Evolutionary conservation across 1,140 invertebrate genomes (phyloP), one percentile per base, ranked within the genome.

Genomic region (Sarcophaga peregrina): DNA sequence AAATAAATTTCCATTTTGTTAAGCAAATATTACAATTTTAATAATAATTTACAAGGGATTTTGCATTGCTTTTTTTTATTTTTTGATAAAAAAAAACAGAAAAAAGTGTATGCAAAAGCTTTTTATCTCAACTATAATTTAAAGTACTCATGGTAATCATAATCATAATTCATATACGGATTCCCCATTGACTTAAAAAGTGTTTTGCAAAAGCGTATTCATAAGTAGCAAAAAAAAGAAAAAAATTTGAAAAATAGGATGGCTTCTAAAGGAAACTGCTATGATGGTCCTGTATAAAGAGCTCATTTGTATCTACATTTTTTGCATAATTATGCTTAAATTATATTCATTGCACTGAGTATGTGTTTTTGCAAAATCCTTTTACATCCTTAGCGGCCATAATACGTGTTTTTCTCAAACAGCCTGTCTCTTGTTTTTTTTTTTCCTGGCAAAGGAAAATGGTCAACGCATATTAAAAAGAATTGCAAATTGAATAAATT

Each of bases 291-390:
- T 72, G 58, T 72, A 8, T 75, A n/a, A 46, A 50, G 50, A 47
- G 20, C 75, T 78, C 75, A 50, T 52, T 17, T 37, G 25, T 37
- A 37, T 37, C 25, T 37, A 37, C 25, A 37, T 37, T 37, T 37
- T 78, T 78, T 52, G 75, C 25, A 37, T 50, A 78, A 78, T 78
- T 78, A 78, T 50, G 75, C 75, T 78, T 78, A 78, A 78, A 78
- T 78, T 20, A 52, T 78, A 78, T 52, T 52, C 75, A 52, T 78
- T 78, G 50, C 75, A 50, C 75, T 48, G 25, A 37, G 25, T 37
- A 37, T 37, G 25, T 37, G 25, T 37, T 37, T 37, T 37, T 37
- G 25, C 25, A 4, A 37, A 37, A 37, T 37, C 25, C 25, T 37
- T 37, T 37, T 37, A 37, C 4, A 37, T 37, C 25, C 25, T 37